Percentiles rank a stretch among this genome's conserved stretches.
Conservation (phyloP, 2,113 vertebrate species). For the Ceuthmochares aereus region DNA sequence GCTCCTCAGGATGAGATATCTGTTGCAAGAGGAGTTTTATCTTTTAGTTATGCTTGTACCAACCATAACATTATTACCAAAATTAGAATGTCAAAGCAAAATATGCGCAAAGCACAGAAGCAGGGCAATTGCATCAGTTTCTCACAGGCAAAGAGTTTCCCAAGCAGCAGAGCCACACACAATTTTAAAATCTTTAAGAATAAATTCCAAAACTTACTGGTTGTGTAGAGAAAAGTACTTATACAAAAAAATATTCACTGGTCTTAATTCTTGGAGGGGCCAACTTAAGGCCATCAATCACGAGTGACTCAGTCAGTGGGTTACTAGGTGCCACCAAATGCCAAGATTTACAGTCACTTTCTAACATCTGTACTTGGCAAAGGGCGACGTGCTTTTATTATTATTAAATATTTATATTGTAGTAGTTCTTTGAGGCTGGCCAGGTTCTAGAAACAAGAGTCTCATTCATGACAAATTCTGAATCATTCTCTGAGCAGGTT, state of each 20-base stretch:
- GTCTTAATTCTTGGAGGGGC: background rate
- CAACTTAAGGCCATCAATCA: background rate
- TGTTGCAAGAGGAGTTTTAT: background rate
- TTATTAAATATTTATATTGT: slow-evolving; percentile 58
- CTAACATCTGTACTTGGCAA: slow-evolving; percentile 49
- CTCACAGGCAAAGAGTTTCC: background rate
- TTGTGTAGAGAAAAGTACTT: background rate
- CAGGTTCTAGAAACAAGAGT: slow-evolving; percentile 21
- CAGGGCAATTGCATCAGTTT: background rate
- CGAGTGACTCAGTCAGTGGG: background rate
- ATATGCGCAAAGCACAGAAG: background rate
- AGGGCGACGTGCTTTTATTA: slow-evolving; percentile 25
- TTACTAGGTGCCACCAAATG: slow-evolving; percentile 50
- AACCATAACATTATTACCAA: background rate
- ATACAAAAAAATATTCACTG: background rate
- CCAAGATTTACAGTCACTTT: slow-evolving; percentile 45
- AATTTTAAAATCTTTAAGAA: background rate
- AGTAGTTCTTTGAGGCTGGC: slow-evolving; percentile 35
- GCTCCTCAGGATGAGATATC: background rate
- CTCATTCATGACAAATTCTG: slow-evolving; percentile 39
- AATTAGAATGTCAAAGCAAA: background rate
- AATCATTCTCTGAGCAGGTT: background rate
- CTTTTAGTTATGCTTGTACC: background rate
- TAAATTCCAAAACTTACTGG: background rate
- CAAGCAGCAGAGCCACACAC: background rate